Conservation (phyloP, 2,797 vertebrate species). For the Coilia nasus region DNA sequence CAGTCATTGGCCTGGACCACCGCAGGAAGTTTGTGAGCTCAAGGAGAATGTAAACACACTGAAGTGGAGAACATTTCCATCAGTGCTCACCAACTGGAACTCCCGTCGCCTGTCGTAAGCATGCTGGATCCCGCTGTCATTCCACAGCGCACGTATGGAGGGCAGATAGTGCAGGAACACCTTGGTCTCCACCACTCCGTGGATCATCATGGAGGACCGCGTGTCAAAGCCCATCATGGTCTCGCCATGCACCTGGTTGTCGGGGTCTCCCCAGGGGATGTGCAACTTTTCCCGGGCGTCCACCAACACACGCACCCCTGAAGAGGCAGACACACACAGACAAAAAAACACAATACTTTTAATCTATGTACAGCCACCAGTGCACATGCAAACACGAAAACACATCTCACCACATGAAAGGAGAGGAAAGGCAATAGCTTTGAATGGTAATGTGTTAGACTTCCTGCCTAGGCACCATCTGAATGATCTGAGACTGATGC, state of each 20-base stretch:
- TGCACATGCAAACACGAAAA: not conserved
- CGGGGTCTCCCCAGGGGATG: constrained; percentile 91
- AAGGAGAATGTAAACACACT: not conserved
- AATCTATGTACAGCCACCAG: not conserved
- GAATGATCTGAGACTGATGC: not conserved
- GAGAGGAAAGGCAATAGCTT: not conserved
- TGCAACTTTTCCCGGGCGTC: constrained; percentile 97
- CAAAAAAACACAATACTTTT: not conserved
- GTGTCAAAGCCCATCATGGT: constrained; percentile 93
- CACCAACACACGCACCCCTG: constrained; percentile 93
- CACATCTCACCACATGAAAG: constrained; percentile 19
- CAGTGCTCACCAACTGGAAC: constrained; percentile 90
- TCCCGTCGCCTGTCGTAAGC: constrained; percentile 95
- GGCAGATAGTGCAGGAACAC: constrained; percentile 86
- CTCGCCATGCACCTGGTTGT: constrained; percentile 87
- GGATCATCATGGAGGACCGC: constrained; percentile 78
- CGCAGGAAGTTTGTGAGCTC: not conserved
- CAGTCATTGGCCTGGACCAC: not conserved
- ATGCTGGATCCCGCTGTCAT: constrained; percentile 89
- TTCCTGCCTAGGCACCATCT: not conserved
- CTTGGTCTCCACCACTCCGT: constrained; percentile 85
- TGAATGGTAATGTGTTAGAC: not conserved
- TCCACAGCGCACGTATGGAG: constrained; percentile 86
- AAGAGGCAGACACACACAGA: constrained; percentile 40
- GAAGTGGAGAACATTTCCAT: not conserved